Evolutionary conservation across 2,113 vertebrate genomes (phyloP).

Genomic region (Pterocles orientalis): DNA sequence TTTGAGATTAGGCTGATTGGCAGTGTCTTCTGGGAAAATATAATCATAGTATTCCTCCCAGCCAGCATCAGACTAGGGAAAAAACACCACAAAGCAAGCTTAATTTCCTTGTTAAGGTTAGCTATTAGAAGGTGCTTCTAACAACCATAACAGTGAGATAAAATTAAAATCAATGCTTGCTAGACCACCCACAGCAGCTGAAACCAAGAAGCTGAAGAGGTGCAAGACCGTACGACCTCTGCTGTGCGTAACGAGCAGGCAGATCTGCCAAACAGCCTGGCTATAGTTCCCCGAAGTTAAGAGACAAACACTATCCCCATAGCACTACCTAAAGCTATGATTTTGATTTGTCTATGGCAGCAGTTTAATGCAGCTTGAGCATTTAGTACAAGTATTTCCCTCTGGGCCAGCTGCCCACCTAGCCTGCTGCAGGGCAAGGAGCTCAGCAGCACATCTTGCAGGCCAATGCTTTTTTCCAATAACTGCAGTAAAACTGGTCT

Average conservation of each 20-base stretch:
- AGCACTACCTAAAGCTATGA: background rate
- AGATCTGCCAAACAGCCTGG: background rate
- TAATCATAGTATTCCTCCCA: conserved; percentile 99
- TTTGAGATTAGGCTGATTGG: conserved; percentile 98
- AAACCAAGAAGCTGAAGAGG: background rate
- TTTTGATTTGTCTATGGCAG: background rate
- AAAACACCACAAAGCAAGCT: background rate
- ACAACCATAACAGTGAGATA: background rate
- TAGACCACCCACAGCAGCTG: background rate
- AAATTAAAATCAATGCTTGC: background rate
- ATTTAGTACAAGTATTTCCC: background rate
- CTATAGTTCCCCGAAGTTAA: background rate
- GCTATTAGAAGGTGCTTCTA: background rate
- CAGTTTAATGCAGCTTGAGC: background rate
- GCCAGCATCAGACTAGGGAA: conserved; percentile 89
- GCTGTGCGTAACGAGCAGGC: background rate
- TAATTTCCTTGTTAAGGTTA: background rate
- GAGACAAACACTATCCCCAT: background rate
- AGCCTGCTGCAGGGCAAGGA: no score
- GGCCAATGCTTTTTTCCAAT: background rate
- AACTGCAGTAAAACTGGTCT: background rate
- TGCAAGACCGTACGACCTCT: no score
- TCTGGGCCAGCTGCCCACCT: no score
- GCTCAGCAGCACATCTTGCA: background rate
- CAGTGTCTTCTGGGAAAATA: conserved; percentile 97